These are phyloP conservation scores for Buceros bicornis DNA, from an alignment of 2,797 vertebrate genomes.

Conservation along the genomic window DNA sequence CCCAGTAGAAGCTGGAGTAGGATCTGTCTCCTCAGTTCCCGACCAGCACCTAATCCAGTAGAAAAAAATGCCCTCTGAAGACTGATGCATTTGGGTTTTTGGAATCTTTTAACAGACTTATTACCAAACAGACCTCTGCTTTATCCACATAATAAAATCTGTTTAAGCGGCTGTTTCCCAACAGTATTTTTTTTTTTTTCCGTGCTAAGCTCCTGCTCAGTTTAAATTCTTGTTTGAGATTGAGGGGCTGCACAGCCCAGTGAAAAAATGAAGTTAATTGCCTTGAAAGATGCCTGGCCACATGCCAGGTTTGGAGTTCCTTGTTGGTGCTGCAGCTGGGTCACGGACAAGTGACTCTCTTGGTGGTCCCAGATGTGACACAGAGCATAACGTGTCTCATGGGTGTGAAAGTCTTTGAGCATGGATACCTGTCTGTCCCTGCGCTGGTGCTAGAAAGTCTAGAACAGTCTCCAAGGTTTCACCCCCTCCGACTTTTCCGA, in stretches of 20 bases:
- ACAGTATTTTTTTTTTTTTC: background rate
- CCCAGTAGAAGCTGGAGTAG: background rate
- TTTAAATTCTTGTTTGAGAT: background rate
- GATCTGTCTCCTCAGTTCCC: background rate
- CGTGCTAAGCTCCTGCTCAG: background rate
- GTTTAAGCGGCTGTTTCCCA: background rate
- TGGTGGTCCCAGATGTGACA: background rate
- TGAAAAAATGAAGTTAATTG: background rate
- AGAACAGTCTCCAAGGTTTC: fast-evolving
- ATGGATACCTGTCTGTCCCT: background rate
- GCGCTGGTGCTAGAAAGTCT: background rate
- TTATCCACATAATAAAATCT: background rate
- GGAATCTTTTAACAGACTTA: background rate
- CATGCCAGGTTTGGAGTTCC: background rate
- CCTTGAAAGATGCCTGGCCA: background rate
- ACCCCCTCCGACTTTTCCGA: fast-evolving
- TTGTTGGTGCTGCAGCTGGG: background rate
- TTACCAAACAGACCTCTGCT: background rate
- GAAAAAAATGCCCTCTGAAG: background rate
- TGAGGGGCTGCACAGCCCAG: background rate
- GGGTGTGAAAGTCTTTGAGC: fast-evolving
- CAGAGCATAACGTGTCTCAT: fast-evolving
- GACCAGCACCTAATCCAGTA: background rate
- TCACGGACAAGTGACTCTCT: fast-evolving
- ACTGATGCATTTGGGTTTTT: background rate